phyloP scores from a whole-genome alignment of 2,113 vertebrate genomes.

The Aspidoscelis tigris region DNA sequence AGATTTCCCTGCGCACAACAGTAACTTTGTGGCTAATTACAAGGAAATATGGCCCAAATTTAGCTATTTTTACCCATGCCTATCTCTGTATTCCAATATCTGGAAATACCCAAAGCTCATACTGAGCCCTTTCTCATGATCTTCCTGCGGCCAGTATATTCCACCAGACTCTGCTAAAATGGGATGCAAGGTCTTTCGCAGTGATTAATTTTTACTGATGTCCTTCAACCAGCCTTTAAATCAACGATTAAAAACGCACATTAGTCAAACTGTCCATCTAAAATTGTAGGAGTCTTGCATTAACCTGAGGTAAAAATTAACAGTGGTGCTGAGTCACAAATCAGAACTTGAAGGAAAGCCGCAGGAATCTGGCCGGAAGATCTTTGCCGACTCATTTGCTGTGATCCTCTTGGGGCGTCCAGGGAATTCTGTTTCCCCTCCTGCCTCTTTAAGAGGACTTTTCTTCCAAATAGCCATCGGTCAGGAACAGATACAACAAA shows the following conservation, averaged over 20 bases:
- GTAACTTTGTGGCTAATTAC: no score
- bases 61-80: no score
- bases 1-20: no score
- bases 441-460: no score
- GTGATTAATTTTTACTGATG: slow-evolving; percentile 46
- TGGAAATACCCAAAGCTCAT: neutral
- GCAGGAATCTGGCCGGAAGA: neutral
- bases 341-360: slow-evolving; percentile 54
- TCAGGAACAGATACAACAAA: neutral
- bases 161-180: neutral
- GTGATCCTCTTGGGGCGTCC: no score
- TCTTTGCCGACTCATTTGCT: accelerated
- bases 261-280: slow-evolving; percentile 65
- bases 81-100: no score
- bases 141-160: neutral
- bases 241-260: slow-evolving; percentile 53
- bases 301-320: slow-evolving; percentile 58
- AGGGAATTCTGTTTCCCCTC: no score
- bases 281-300: slow-evolving; percentile 48
- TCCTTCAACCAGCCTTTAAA: slow-evolving; percentile 54
- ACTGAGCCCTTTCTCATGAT: neutral
- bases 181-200: slow-evolving; percentile 44
- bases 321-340: slow-evolving; percentile 41
- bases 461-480: no score
- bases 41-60: no score